Evolutionary conservation across 2,113 vertebrate species (phyloP).

Genomic region (Muntiacus reevesi): DNA sequence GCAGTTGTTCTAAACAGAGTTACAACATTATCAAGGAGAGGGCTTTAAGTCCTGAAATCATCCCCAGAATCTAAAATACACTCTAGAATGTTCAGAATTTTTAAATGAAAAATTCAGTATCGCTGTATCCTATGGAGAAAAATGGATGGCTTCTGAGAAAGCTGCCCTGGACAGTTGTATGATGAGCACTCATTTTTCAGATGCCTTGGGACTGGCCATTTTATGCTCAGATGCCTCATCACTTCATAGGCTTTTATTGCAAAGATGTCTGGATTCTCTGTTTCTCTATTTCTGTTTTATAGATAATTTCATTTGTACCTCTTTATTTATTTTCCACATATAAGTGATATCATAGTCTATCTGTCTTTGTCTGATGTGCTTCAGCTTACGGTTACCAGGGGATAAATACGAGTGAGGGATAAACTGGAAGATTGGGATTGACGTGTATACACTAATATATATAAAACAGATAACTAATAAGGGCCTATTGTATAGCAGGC

Average conservation of each 20-base stretch:
- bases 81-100: slow-evolving; percentile 18
- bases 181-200: neutral
- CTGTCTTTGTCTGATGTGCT: neutral
- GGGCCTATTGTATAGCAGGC: neutral
- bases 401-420: neutral
- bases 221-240: neutral
- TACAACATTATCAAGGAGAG: neutral
- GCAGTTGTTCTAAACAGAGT: neutral
- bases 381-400: accelerated
- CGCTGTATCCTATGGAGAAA: neutral
- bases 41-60: neutral
- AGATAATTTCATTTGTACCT: neutral
- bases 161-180: neutral
- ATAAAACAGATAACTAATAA: neutral
- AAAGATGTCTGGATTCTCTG: neutral
- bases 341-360: neutral
- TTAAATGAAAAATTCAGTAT: neutral
- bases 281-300: neutral
- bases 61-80: slow-evolving; percentile 19
- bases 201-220: neutral
- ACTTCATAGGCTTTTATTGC: neutral
- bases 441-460: neutral
- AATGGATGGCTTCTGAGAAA: slow-evolving; percentile 24
- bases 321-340: neutral
- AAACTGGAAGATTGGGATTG: neutral